phyloP scores from a whole-genome alignment of 2,888 invertebrate species.

The Seira sanloemensis region DNA sequence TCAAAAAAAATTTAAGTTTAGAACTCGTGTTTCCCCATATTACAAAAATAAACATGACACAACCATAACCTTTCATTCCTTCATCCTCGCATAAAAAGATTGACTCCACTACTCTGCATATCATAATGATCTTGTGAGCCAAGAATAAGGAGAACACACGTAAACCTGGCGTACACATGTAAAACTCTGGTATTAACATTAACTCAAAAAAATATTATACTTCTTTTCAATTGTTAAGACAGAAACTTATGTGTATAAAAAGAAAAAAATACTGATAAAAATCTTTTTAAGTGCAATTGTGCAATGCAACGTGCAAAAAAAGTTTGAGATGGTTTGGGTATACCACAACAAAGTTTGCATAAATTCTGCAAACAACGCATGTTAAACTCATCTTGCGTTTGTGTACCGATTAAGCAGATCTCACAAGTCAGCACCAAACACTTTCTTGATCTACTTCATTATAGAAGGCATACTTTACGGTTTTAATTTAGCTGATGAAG shows the following conservation, averaged over 20 bases:
- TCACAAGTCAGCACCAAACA: neutral
- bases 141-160: neutral
- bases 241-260: neutral
- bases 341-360: conserved; percentile 13
- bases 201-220: neutral
- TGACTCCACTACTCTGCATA: neutral
- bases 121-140: neutral
- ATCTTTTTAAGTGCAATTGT: conserved; percentile 29
- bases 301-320: conserved; percentile 35
- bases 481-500: neutral
- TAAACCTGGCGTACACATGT: neutral
- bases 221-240: neutral
- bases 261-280: conserved; percentile 33
- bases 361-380: neutral
- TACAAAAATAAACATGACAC: neutral
- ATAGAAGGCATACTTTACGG: neutral
- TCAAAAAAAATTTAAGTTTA: neutral
- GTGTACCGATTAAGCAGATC: neutral
- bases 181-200: neutral
- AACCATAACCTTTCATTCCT: neutral
- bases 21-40: neutral
- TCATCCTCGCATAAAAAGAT: neutral
- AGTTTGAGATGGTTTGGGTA: neutral
- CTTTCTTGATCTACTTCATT: neutral
- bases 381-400: neutral